Base-by-base conservation (phyloP, 2,113 vertebrate genomes). In the Vidua chalybeata region DNA sequence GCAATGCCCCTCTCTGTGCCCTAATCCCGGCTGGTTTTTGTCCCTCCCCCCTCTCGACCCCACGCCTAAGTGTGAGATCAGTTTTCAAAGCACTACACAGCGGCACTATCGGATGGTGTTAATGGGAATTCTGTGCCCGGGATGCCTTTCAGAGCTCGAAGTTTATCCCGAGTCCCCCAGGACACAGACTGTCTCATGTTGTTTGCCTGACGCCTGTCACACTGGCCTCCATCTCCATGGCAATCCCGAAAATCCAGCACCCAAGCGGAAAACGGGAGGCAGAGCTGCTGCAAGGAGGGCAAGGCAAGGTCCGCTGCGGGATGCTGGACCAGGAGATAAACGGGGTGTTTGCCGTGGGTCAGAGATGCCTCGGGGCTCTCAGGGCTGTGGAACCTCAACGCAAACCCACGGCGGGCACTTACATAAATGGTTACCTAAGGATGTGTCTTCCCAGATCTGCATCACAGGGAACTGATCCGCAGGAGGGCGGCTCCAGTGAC, bases 241-340 rank as follows among this genome's bases (percentile, higher is more conserved):
- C 63, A n/a, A 93, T 73, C 74, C 75, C 5, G 2, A 51, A 45
- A 78, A 81, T 23, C 46, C 41, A 54, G 90, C 28, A 37, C 35
- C 56, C 46, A 45, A 24, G 31, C 2, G 3, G 55, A 37, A 91
- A 91, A 62, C 0, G 1, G 8, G 54, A 75, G 48, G 48, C 73
- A 90, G 61, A 78, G 49, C 24, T 81, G 15, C 73, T 48, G 37
- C 8, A 2, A 17, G 54, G 62, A 59, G 3, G 30, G 37, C 49
- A 17, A 52, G 35, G 21, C 62, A 6, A 11, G 0, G 4, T 10
- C 51, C 30, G 5, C 45, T 13, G 15, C 1, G 2, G 48, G 56
- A 9, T n/a, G 61, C 3, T 9, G 20, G 24, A 4, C 6, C 24
- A 21, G 61, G 69, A 24, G 24, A 7, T 1, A 1, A 15, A 4